Conservation (phyloP, 1,140 invertebrate species). For the Dendrolimus punctatus region DNA sequence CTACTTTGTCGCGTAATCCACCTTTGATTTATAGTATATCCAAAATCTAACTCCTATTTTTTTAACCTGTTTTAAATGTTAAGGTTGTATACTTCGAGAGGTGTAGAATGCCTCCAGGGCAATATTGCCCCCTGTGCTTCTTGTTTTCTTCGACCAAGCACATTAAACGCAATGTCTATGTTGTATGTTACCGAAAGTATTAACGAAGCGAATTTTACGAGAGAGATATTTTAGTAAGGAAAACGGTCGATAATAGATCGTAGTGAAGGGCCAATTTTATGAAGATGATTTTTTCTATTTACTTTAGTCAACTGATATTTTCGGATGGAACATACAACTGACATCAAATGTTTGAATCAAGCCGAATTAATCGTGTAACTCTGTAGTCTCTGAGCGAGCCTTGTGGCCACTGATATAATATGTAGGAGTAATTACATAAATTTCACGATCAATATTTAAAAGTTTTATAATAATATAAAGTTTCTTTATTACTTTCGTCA, state of each 20-base stretch:
- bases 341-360: constrained; percentile 27
- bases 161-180: constrained; percentile 18
- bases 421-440: constrained; percentile 22
- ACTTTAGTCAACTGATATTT: constrained; percentile 22
- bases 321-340: constrained; percentile 24
- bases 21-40: constrained; percentile 51
- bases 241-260: constrained; percentile 11
- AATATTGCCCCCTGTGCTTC: constrained; percentile 56
- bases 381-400: constrained; percentile 26
- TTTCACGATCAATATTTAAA: constrained; percentile 24
- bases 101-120: constrained; percentile 35
- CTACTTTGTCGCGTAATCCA: constrained; percentile 10
- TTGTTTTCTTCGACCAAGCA: constrained; percentile 60
- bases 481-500: too few relatives aligned
- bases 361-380: constrained; percentile 47
- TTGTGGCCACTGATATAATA: constrained; percentile 22
- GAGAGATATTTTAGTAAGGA: constrained; percentile 36
- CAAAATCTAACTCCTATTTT: constrained; percentile 70
- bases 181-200: constrained; percentile 21
- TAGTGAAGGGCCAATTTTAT: constrained; percentile 16
- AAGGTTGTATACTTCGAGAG: constrained; percentile 60
- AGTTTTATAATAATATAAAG: constrained; percentile 21
- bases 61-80: constrained; percentile 68
- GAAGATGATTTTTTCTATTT: constrained; percentile 18
- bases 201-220: constrained; percentile 24